Conservation (phyloP, 2,113 vertebrate genomes). For the Psilopogon haemacephalus region DNA sequence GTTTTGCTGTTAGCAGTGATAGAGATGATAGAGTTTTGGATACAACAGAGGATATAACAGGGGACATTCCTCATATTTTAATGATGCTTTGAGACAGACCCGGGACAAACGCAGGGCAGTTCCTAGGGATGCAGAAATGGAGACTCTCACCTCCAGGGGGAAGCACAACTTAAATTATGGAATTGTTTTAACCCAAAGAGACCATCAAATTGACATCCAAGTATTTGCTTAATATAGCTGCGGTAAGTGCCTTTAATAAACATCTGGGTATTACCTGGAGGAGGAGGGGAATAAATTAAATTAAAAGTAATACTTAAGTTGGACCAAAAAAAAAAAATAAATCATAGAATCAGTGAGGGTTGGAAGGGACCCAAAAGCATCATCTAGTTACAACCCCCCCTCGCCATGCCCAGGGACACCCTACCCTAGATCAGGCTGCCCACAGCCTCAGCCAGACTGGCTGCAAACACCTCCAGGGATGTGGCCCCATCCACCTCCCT, state of each 20-base stretch:
- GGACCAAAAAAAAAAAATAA: neutral
- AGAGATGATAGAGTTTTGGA: neutral
- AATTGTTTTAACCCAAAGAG: slow-evolving; percentile 52
- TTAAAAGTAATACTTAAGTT: neutral
- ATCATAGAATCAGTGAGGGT: too few relatives aligned
- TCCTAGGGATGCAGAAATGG: slow-evolving; percentile 20
- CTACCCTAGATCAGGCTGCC: too few relatives aligned
- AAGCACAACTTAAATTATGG: slow-evolving; percentile 67
- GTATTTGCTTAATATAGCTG: neutral
- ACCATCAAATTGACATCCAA: slow-evolving; percentile 4
- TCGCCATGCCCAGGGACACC: too few relatives aligned
- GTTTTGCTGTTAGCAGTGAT: neutral
- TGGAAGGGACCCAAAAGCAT: too few relatives aligned
- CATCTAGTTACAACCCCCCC: too few relatives aligned
- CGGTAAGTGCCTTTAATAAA: slow-evolving; percentile 12
- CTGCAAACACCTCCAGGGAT: too few relatives aligned
- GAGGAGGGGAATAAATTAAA: neutral
- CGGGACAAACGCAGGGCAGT: neutral
- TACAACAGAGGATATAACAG: neutral
- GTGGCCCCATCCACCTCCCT: too few relatives aligned
- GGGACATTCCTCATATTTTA: neutral
- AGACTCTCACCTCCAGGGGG: slow-evolving; percentile 64
- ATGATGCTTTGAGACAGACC: accelerated
- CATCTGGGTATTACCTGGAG: neutral
- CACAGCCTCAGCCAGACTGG: too few relatives aligned